Base-by-base conservation (phyloP, 2,113 vertebrate genomes). In the Hippoglossus stenolepis region DNA sequence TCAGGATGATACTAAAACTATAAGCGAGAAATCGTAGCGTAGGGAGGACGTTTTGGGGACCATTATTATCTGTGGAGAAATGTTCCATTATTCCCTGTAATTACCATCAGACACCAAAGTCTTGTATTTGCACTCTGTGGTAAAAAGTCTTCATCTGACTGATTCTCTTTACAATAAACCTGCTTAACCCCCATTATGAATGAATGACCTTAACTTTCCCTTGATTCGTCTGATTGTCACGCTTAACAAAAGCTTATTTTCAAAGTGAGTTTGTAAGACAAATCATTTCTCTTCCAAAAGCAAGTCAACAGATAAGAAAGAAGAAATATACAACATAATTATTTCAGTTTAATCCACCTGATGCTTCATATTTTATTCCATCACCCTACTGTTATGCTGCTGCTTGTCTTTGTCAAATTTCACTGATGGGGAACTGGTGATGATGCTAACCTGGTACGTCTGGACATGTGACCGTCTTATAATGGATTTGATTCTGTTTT, bases 321-420 rank as follows among this genome's bases (percentile, higher is more conserved):
- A 58, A 7, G 49, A 11, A 72, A 73, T 56, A 7, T 69, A 47
- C 4, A 43, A 66, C 43, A 70, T 62, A 64, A 75, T 66, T 26
- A 77, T 61, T 28, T 70, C 24, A 51, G 11, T 28, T 35, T 68
- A 57, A 74, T 67, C 35, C 2, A 2, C 23, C 35, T 26, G 24
- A 49, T 70, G 26, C 12, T 17, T 35, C 53, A 9, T 14, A 0
- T 38, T 43, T 38, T 58, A n/a, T 70, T 70, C 75, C 13, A 21
- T 43, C 12, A 10, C 5, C 35, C 4, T 47, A 35, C 0, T 20
- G 11, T 23, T 20, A 17, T 12, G n/a, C 12, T 62, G 51, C 20
- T 40, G 26, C 28, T 65, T 5, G 62, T 35, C 21, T 14, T 40
- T 53, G 20, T 62, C 35, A 66, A 24, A 24, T 64, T 9, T 21